phyloP scores from a whole-genome alignment of 2,797 vertebrate species.

The Graptemys geographica region DNA sequence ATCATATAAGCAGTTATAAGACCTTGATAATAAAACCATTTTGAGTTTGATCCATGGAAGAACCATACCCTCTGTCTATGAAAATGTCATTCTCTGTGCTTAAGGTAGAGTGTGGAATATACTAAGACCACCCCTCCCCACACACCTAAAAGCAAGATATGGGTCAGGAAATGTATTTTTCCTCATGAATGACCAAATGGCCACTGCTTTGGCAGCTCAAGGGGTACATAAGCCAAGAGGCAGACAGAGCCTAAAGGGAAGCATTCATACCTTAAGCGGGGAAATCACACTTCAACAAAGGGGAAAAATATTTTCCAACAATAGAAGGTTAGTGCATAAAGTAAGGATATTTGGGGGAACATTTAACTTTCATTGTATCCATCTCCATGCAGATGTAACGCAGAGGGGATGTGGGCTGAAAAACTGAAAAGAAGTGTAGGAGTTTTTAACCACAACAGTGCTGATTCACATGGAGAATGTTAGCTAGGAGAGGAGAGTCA shows the following conservation, averaged over 20 bases:
- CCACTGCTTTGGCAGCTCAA: conserved; percentile 58
- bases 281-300: conserved; percentile 7
- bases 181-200: conserved; percentile 72
- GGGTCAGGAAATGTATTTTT: conserved; percentile 77
- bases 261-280: conserved; percentile 58
- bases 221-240: conserved; percentile 48
- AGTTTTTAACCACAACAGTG: background rate
- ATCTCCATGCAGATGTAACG: background rate
- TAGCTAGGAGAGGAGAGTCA: background rate
- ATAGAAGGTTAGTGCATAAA: conserved; percentile 23
- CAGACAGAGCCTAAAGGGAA: conserved; percentile 67
- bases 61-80: conserved; percentile 58
- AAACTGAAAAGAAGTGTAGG: background rate
- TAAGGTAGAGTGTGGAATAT: conserved; percentile 68
- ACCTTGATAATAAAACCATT: conserved; percentile 56
- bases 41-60: conserved; percentile 69
- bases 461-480: background rate
- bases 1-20: conserved; percentile 52
- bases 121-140: conserved; percentile 49
- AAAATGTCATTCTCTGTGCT: conserved; percentile 70
- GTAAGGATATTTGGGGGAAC: conserved; percentile 7
- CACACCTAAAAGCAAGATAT: conserved; percentile 59
- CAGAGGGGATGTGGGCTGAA: background rate
- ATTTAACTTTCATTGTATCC: background rate
- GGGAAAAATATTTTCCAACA: conserved; percentile 17